Conservation (phyloP, 2,888 invertebrate species). For the Ctenicera cuprea region DNA sequence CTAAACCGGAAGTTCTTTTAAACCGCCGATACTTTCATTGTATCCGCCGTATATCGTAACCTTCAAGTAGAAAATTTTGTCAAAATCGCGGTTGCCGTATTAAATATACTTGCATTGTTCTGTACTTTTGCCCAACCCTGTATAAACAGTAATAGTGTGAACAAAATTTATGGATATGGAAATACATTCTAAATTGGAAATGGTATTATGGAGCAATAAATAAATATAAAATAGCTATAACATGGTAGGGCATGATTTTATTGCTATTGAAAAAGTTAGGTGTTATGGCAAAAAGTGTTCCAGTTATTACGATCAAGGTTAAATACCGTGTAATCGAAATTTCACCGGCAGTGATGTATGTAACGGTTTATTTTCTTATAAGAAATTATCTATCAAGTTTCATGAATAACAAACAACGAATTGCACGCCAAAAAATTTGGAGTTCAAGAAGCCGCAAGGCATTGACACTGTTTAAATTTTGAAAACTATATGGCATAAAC, state of each 20-base stretch:
- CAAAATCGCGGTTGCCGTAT: too few species aligned
- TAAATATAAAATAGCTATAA: conserved; percentile 7
- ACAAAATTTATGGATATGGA: neutral
- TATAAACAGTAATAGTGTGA: too few species aligned
- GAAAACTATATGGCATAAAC: conserved; percentile 13
- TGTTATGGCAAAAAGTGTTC: conserved; percentile 17
- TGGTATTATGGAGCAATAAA: neutral
- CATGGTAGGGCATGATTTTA: conserved; percentile 16
- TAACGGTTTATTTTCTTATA: conserved; percentile 35
- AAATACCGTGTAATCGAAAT: conserved; percentile 40
- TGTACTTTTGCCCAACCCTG: too few species aligned
- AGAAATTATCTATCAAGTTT: conserved; percentile 26
- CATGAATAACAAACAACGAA: conserved; percentile 28
- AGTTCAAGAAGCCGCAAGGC: conserved; percentile 2
- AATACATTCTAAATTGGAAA: neutral
- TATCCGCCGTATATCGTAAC: too few species aligned
- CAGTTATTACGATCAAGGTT: conserved; percentile 37
- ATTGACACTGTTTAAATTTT: conserved; percentile 15
- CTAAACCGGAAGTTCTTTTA: too few species aligned
- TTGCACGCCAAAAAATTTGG: conserved; percentile 13
- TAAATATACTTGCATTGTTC: too few species aligned
- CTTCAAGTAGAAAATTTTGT: too few species aligned
- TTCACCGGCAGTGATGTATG: conserved; percentile 29
- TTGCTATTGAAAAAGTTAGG: conserved; percentile 4
- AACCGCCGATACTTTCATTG: too few species aligned